These are phyloP conservation scores for Dendropsophus ebraccatus DNA, from an alignment of 2,113 vertebrate species.

Conservation along the genomic window DNA sequence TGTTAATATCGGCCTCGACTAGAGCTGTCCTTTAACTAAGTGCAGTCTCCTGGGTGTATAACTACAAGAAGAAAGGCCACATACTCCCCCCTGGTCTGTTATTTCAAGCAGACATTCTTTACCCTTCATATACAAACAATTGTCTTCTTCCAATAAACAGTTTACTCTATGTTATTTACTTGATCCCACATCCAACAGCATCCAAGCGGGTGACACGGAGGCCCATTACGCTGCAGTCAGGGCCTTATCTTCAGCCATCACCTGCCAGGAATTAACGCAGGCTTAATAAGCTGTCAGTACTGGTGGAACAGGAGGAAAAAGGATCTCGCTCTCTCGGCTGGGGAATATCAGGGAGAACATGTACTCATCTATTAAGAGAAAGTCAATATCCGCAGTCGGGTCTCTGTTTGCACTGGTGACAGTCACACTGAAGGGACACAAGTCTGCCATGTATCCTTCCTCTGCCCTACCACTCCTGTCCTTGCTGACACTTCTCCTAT, in stretches of 20 bases:
- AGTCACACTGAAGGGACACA: conserved; percentile 25
- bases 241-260: conserved; percentile 36
- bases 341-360: conserved; percentile 20
- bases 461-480: neutral
- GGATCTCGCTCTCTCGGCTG: conserved; percentile 10
- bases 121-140: conserved; percentile 8
- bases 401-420: conserved; percentile 45
- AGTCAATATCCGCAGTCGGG: conserved; percentile 35
- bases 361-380: conserved; percentile 48
- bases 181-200: neutral
- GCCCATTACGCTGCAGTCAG: neutral
- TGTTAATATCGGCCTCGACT: too few species aligned
- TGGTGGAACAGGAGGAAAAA: conserved; percentile 2
- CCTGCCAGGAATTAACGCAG: conserved; percentile 30
- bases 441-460: conserved; percentile 36
- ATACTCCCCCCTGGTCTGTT: neutral
- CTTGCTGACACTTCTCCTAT: conserved; percentile 4
- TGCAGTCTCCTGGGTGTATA: neutral
- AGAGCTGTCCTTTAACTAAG: too few species aligned
- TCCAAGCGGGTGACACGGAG: neutral
- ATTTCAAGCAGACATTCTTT: neutral
- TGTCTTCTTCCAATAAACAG: conserved; percentile 15
- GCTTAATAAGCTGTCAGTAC: conserved; percentile 42
- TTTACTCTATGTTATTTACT: conserved; percentile 31
- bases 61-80: neutral